These are phyloP conservation scores for Hymenopus coronatus DNA, from an alignment of 2,888 invertebrate genomes.

Conservation along the genomic window DNA sequence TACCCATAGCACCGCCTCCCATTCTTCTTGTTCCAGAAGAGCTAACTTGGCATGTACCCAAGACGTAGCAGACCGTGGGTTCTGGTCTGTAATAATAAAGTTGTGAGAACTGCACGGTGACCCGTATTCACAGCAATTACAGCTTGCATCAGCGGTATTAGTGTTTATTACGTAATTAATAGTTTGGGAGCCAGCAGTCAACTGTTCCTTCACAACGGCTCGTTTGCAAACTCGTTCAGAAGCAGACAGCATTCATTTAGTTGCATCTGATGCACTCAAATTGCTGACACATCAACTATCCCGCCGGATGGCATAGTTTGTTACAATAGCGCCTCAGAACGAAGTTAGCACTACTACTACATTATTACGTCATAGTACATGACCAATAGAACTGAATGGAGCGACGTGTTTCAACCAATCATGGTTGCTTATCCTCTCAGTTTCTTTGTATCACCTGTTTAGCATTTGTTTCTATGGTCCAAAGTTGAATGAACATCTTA, in stretches of 20 bases:
- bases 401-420: no score
- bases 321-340: no score
- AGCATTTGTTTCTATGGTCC: no score
- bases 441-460: no score
- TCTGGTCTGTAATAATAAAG: background rate
- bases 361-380: no score
- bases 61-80: background rate
- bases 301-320: no score
- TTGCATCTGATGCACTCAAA: background rate
- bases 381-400: no score
- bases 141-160: background rate
- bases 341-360: no score
- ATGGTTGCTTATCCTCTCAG: no score
- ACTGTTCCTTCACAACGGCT: background rate
- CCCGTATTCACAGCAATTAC: background rate
- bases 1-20: background rate
- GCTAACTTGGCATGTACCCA: background rate
- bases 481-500: no score
- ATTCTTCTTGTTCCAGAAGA: background rate
- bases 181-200: background rate
- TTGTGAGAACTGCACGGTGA: background rate
- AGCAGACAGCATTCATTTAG: background rate
- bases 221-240: background rate
- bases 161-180: background rate
- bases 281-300: no score